These are phyloP conservation scores for Platichthys stellatus DNA, from an alignment of 2,113 vertebrate genomes.

Conservation along the genomic window DNA sequence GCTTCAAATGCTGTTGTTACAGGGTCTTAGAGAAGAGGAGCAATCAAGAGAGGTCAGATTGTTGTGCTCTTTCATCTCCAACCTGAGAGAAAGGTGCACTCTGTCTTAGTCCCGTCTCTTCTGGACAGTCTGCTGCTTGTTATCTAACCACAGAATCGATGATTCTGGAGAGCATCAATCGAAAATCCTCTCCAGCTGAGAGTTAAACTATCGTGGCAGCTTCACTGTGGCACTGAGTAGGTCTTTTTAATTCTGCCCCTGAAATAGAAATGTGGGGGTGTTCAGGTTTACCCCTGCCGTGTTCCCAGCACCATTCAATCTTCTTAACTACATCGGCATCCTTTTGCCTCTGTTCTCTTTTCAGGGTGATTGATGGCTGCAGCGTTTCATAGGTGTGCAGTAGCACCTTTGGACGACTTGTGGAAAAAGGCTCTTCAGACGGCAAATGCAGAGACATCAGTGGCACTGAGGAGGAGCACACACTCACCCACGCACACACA, in stretches of 20 bases:
- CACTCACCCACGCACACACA: background rate
- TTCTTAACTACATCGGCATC: slow-evolving; percentile 60
- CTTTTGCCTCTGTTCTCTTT: slow-evolving; percentile 32
- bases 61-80: slow-evolving; percentile 41
- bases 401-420: slow-evolving; percentile 52
- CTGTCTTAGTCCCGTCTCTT: slow-evolving; percentile 29
- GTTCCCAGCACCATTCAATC: slow-evolving; percentile 50
- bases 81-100: slow-evolving; percentile 13
- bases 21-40: slow-evolving; percentile 33
- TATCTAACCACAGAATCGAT: slow-evolving; percentile 51
- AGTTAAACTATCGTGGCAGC: background rate
- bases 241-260: slow-evolving; percentile 58
- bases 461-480: slow-evolving; percentile 8
- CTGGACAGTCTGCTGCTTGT: slow-evolving; percentile 15
- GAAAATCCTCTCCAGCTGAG: slow-evolving; percentile 34
- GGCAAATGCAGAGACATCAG: slow-evolving; percentile 33
- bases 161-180: slow-evolving; percentile 37
- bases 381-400: slow-evolving; percentile 39
- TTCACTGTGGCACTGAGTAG: slow-evolving; percentile 9
- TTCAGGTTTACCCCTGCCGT: slow-evolving; percentile 23
- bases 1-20: slow-evolving; percentile 23
- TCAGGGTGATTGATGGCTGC: slow-evolving; percentile 47
- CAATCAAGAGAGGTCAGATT: slow-evolving; percentile 39
- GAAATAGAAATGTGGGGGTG: slow-evolving; percentile 62
- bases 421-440: slow-evolving; percentile 37